Conservation (phyloP, 2,113 vertebrate species). For the Mesoclemmys tuberculata region DNA sequence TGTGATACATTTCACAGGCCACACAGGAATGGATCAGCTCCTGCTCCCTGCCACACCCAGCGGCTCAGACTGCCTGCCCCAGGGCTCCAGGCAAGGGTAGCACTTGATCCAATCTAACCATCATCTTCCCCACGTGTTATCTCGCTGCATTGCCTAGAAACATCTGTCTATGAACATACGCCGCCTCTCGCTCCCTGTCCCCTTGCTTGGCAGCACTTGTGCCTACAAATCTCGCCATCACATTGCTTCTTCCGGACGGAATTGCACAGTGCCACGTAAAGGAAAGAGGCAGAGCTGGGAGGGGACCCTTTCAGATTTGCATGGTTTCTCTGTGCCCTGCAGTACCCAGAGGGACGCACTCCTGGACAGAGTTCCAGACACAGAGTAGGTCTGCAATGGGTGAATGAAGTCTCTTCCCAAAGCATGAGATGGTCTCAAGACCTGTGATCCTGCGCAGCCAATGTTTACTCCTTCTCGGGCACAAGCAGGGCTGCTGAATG, state of each 20-base stretch:
- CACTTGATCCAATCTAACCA: neutral
- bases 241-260: neutral
- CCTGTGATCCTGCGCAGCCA: neutral
- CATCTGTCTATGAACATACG: neutral
- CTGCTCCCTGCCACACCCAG: neutral
- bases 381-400: neutral
- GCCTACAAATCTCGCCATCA: neutral
- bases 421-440: neutral
- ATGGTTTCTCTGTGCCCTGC: neutral
- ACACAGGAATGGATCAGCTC: neutral
- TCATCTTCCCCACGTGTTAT: neutral
- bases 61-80: neutral
- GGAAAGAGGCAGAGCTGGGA: too few species aligned
- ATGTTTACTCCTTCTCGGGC: neutral
- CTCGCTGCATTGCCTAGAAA: neutral
- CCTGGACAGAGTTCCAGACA: neutral
- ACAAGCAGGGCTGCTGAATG: neutral
- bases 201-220: neutral
- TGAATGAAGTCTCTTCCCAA: neutral
- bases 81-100: accelerated
- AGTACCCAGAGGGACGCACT: too few species aligned
- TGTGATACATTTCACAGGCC: neutral
- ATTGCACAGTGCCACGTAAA: neutral
- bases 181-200: neutral
- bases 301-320: neutral